A percentile compares a stretch with the other conserved stretches of the same genome.
phyloP scores from a whole-genome alignment of 2,888 invertebrate genomes.

The Eristalis intricaria region DNA sequence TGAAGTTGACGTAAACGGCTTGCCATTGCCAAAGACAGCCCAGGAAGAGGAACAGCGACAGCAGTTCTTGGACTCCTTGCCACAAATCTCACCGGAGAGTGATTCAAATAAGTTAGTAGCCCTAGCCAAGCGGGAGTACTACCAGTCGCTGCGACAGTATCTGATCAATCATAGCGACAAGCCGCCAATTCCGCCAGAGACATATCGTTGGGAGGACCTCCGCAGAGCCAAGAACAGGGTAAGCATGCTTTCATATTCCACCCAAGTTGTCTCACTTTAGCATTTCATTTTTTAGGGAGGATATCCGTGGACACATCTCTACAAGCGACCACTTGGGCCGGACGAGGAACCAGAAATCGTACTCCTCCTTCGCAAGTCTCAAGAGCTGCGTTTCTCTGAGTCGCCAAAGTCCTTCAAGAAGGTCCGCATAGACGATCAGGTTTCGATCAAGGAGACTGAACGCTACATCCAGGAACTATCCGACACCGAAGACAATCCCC shows the following conservation, averaged over 20 bases:
- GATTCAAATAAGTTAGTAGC: constrained; percentile 77
- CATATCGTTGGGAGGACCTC: constrained; percentile 92
- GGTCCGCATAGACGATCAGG: constrained; percentile 81
- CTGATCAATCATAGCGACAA: constrained; percentile 77
- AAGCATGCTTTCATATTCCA: constrained; percentile 60
- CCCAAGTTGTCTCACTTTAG: background rate
- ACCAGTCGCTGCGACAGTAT: constrained; percentile 79
- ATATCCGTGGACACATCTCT: constrained; percentile 91
- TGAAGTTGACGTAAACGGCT: constrained; percentile 73
- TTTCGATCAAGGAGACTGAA: constrained; percentile 80
- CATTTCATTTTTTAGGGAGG: constrained; percentile 83
- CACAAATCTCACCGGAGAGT: constrained; percentile 76
- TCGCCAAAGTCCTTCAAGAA: constrained; percentile 81
- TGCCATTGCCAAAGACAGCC: constrained; percentile 77
- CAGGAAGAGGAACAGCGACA: constrained; percentile 78
- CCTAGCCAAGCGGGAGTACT: constrained; percentile 79
- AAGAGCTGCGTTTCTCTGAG: constrained; percentile 79
- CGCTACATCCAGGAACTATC: constrained; percentile 80
- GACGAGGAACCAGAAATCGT: constrained; percentile 81
- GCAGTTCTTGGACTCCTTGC: constrained; percentile 79
- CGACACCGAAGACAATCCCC: constrained; percentile 76
- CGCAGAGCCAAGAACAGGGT: constrained; percentile 85
- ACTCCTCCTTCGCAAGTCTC: constrained; percentile 79
- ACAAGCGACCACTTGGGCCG: constrained; percentile 84
- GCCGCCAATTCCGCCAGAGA: constrained; percentile 88